Base-by-base conservation (phyloP, 2,797 vertebrate species). In the Carcharodon carcharias region DNA sequence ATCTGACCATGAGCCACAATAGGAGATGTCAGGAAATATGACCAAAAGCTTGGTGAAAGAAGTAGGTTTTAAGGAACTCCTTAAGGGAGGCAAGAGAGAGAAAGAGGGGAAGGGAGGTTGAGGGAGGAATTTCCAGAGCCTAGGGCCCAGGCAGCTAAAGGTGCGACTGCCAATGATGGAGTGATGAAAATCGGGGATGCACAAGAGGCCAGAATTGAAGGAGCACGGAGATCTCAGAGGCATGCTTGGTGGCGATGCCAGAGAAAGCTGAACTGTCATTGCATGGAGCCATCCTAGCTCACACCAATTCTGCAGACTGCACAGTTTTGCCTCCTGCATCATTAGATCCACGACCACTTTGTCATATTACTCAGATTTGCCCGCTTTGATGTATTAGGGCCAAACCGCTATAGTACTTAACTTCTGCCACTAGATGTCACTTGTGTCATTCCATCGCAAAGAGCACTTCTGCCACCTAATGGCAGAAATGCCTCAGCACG, bases 391-490 rank as follows among this genome's bases (percentile, higher is more conserved):
- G 31, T 28, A 77, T 35, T 95, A 28, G 9, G 21, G 54, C 54
- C 26, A 3, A 28, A 23, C 45, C 7, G 1, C 35, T 69, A 14
- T 95, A 7, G 28, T 69, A 63, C 63, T 69, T 45, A 31, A 71
- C 4, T n/a, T 50, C 21, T 28, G 28, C 69, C 94, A 58, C 94
- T 56, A 77, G 94, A n/a, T 95, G 94, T 77, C 69, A 35, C 94
- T 58, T 54, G 54, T 95, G 94, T 77, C 50, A 16, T 56, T 77
- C 31, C 69, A 50, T 35, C 54, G 35, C 50, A 58, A 35, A 40
- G 71, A 58, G 54, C 69, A 56, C 69, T 95, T 54, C 28, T 95
- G 94, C 94, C 94, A 95, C 45, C 94, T 95, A 56, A 95, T 95
- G 94, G 69, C 50, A 95, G 58, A 77, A 77, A 31, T 95, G 50